Evolutionary conservation across 2,888 invertebrate genomes (phyloP), one percentile per base, ranked within the genome.

Genomic region (Priocnemis perturbator): DNA sequence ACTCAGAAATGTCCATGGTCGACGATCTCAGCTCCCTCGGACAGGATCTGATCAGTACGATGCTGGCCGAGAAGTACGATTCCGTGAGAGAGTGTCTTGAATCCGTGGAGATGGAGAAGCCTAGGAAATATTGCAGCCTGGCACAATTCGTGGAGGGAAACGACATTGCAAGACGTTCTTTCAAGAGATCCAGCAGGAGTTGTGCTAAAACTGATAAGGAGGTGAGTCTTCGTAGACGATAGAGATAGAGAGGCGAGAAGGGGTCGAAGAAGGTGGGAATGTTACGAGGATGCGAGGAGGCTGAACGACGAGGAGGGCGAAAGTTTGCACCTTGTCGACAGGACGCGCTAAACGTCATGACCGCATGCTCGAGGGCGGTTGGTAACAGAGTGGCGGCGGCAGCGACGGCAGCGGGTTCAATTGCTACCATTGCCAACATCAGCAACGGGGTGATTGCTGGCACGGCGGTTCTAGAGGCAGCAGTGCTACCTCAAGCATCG

Each of bases 121-220:
- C 93, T 64, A 91, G 92, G 56, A 93, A 93, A 76, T 94, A 93
- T 84, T 95, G 95, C 87, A 95, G 95, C 83, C 89, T 96, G 81
- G 96, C 96, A 0, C 93, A 95, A 78, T 95, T 95, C 83, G 94
- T 94, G 69, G 95, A 95, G 89, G 95, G 95, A 20, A 95, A 93
- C 87, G 96, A 96, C 86, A 96, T 96, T 71, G 79, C 73, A 3
- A 70, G 58, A 14, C 67, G 67, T 15, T 79, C 78, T 4, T 79
- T 74, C 60, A 79, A 71, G 11, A 75, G 20, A 19, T 37, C 37
- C 26, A 30, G 20, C 0, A 79, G 55, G 52, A 63, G 30, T 58
- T 47, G 58, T 4, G 15, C 60, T 30, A 50, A 64, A 11, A 64
- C 72, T 63, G 70, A 78, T 53, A 80, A 74, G 73, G 83, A 86